Conservation (phyloP, 1,140 invertebrate genomes). For the Galleria mellonella region DNA sequence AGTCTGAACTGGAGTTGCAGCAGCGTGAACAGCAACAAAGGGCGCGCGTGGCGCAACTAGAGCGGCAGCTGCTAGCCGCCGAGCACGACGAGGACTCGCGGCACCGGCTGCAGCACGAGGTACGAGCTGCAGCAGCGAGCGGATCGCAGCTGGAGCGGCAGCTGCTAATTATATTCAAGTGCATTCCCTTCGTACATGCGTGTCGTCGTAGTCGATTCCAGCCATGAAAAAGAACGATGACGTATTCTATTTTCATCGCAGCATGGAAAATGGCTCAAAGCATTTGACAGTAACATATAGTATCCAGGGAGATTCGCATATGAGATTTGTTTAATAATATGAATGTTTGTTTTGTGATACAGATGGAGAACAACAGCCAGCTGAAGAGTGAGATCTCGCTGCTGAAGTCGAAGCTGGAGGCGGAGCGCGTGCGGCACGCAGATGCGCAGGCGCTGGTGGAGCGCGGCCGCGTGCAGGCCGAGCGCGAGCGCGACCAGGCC, state of each 20-base stretch:
- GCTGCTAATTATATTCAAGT: too few species aligned
- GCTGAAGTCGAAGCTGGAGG: constrained; percentile 68
- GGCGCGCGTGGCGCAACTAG: constrained; percentile 71
- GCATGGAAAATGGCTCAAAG: too few species aligned
- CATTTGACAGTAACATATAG: too few species aligned
- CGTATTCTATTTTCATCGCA: too few species aligned
- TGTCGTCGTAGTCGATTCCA: too few species aligned
- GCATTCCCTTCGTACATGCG: neutral
- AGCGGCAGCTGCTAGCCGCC: constrained; percentile 33
- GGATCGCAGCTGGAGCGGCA: neutral
- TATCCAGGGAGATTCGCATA: too few species aligned
- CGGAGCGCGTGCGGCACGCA: constrained; percentile 58
- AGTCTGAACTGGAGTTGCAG: constrained; percentile 78
- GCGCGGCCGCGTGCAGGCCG: constrained; percentile 61
- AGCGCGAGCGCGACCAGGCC: constrained; percentile 72
- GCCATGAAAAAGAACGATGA: too few species aligned
- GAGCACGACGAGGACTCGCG: constrained; percentile 3
- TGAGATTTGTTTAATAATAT: too few species aligned
- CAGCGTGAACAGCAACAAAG: constrained; percentile 75
- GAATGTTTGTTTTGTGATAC: neutral
- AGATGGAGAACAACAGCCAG: constrained; percentile 61
- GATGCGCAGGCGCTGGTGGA: constrained; percentile 63
- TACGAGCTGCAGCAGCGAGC: neutral
- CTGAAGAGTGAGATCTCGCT: constrained; percentile 70
- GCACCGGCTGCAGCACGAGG: constrained; percentile 17